Evolutionary conservation across 2,888 invertebrate genomes (phyloP).

Genomic region (Melanostoma mellinum): DNA sequence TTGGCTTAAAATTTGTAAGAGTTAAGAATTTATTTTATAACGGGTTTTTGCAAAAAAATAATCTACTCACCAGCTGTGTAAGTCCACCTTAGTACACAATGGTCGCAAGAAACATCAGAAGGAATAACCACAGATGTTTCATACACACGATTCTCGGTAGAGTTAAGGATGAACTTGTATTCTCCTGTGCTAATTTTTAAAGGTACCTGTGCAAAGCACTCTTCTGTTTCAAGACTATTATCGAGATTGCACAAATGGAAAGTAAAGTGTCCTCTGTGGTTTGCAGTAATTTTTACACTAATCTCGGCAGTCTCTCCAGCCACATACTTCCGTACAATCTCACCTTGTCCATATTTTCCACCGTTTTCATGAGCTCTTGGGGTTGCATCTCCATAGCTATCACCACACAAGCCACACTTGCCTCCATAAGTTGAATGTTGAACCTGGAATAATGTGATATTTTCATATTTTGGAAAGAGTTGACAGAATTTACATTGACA

Average conservation of each 20-base stretch:
- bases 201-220: slow-evolving; percentile 81
- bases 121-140: slow-evolving; percentile 78
- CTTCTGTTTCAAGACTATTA: slow-evolving; percentile 80
- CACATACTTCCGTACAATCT: slow-evolving; percentile 80
- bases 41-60: background rate
- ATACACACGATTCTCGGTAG: slow-evolving; percentile 63
- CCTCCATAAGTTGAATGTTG: slow-evolving; percentile 82
- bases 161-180: slow-evolving; percentile 51
- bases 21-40: too few relatives aligned
- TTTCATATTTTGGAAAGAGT: background rate
- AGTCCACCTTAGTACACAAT: slow-evolving; percentile 83
- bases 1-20: slow-evolving; percentile 76
- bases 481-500: background rate
- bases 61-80: slow-evolving; percentile 80
- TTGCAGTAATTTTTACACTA: slow-evolving; percentile 81
- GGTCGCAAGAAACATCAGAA: slow-evolving; percentile 79
- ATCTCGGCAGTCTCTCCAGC: slow-evolving; percentile 72
- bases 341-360: slow-evolving; percentile 83
- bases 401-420: slow-evolving; percentile 84
- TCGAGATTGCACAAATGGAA: slow-evolving; percentile 83
- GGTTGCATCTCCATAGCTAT: slow-evolving; percentile 80
- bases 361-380: slow-evolving; percentile 84
- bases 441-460: slow-evolving; percentile 70
- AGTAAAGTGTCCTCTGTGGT: slow-evolving; percentile 83
- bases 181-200: slow-evolving; percentile 76